Conservation (phyloP, 2,888 invertebrate species). For the Acholoe squamosa region DNA sequence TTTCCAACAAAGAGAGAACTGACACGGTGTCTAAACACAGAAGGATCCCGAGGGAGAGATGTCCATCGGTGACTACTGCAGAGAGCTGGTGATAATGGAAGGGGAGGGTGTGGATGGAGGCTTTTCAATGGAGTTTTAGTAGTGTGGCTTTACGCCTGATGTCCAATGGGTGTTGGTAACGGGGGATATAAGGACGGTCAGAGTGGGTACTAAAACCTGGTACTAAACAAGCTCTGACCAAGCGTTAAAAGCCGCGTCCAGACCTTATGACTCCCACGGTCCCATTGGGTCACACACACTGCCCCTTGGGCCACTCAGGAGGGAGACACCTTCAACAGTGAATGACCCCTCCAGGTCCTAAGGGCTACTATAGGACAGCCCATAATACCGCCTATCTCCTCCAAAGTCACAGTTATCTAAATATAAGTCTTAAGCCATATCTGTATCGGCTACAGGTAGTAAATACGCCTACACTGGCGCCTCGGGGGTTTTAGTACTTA, state of each 20-base stretch:
- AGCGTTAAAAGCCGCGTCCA: slow-evolving; percentile 9
- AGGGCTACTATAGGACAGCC: too few relatives aligned
- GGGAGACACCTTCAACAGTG: too few relatives aligned
- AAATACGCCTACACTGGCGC: too few relatives aligned
- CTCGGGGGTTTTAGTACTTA: too few relatives aligned
- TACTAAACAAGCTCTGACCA: background rate
- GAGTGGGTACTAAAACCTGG: slow-evolving; percentile 25
- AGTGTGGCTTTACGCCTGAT: background rate
- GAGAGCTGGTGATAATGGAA: background rate
- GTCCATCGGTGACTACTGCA: background rate
- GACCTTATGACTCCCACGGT: background rate
- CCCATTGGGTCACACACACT: background rate
- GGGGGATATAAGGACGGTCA: background rate
- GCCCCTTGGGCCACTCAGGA: too few relatives aligned
- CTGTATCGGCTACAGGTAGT: too few relatives aligned
- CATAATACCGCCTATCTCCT: too few relatives aligned
- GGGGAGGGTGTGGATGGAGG: background rate
- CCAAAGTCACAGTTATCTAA: too few relatives aligned
- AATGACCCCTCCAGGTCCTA: too few relatives aligned
- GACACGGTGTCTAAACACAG: background rate
- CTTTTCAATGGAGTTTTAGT: background rate
- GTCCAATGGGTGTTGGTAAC: background rate
- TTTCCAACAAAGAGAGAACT: background rate
- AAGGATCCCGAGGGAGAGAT: background rate
- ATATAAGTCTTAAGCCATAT: too few relatives aligned